Conservation (phyloP, 2,888 invertebrate species). For the Vanessa cardui region DNA sequence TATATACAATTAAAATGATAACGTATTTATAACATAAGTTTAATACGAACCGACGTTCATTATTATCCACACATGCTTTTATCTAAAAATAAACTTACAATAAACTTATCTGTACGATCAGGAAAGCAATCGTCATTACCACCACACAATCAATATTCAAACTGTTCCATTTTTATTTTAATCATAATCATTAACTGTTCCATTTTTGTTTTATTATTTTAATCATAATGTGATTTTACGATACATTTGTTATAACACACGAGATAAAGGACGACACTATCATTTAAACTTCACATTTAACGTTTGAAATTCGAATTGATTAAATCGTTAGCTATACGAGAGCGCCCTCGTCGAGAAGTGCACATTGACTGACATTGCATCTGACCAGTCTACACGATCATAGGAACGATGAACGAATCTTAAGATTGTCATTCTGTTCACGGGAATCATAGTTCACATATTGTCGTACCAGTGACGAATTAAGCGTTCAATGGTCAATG, state of each 20-base stretch:
- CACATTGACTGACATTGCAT: slow-evolving; percentile 69
- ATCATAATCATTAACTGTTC: no score
- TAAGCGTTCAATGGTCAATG: not conserved
- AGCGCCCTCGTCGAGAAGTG: slow-evolving; percentile 58
- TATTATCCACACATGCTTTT: slow-evolving; percentile 32
- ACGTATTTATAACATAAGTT: slow-evolving; percentile 2
- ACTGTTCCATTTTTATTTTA: slow-evolving; percentile 2
- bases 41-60: slow-evolving; percentile 9
- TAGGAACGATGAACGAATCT: slow-evolving; percentile 53
- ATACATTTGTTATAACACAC: not conserved
- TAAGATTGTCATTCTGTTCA: slow-evolving; percentile 50
- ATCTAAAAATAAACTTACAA: slow-evolving; percentile 41
- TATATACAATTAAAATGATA: not conserved
- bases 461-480: not conserved
- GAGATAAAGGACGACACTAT: not conserved
- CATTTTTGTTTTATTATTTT: not conserved
- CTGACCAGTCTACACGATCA: slow-evolving; percentile 53
- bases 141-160: slow-evolving; percentile 16
- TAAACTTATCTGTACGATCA: slow-evolving; percentile 34
- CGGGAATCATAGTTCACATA: slow-evolving; percentile 52
- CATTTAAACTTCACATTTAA: not conserved
- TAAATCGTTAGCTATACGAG: slow-evolving; percentile 42
- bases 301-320: slow-evolving; percentile 20
- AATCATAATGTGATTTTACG: not conserved
- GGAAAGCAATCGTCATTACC: slow-evolving; percentile 18